Base-by-base conservation (phyloP, 1,140 invertebrate species). In the Nephila pilipes region DNA sequence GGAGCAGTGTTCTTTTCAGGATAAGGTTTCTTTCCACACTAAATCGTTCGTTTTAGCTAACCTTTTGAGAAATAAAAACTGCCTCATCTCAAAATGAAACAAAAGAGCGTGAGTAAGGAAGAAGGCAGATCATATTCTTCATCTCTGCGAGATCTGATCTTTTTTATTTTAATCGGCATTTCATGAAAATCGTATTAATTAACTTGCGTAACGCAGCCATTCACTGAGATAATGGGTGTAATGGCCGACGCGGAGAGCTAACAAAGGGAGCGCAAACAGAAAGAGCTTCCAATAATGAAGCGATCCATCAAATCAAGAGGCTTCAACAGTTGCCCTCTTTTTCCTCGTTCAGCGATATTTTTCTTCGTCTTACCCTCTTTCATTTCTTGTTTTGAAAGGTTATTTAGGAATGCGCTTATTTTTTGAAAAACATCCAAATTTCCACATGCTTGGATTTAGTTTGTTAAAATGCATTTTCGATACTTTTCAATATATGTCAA, bases 191-290 rank as follows among this genome's bases (percentile, higher is more conserved):
- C 88, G 18, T 87, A 90, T 90, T 90, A 90, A 90, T 90, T 90
- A 90, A 46, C n/a, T 80, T 58, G 88, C 54, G 54, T 80, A 80
- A 80, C 80, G 88, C 38, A n/a, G 29, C n/a, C 69, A 60, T 80
- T 90, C 80, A 80, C 14, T 58, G 22, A 29, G 46, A 90, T 90
- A 90, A 90, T 90, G 88, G 88, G 88, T 55, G 69, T 90, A 90
- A 90, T 90, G 88, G 75, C 46, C 88, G 69, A 36, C 20, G 55
- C 65, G 58, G 29, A 58, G 69, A 90, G 58, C 80, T 90, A 90
- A 90, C 88, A 90, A 90, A 80, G 88, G 46, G 88, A 90, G 65
- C 69, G 75, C 88, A 80, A 90, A 79, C 88, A 58, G 88, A 90
- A 69, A 65, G 54, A 22, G 65, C 65, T 80, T 90, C 69, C 54